Percentiles rank a stretch among this genome's conserved stretches.
Evolutionary conservation across 2,797 vertebrate genomes (phyloP).

Genomic region (Chromobotia macracanthus): DNA sequence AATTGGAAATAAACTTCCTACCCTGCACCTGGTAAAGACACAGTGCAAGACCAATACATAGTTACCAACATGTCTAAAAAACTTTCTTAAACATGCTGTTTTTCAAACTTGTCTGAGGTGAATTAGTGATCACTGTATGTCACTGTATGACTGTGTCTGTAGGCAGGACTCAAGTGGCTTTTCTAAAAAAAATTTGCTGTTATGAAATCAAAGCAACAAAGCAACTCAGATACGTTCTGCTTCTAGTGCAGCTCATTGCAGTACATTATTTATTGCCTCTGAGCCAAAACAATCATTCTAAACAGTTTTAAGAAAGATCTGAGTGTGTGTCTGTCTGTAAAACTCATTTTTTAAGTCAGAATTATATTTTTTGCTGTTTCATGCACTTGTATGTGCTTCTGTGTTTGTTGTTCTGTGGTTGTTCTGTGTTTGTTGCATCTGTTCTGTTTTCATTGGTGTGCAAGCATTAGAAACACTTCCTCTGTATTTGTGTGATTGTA

Average conservation of each 20-base stretch:
- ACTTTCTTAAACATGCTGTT: constrained; percentile 15
- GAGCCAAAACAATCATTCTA: constrained; percentile 30
- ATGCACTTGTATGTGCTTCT: no score
- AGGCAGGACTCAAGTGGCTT: constrained; percentile 43
- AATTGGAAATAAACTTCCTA: background rate
- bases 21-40: background rate
- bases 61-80: constrained; percentile 8
- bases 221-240: constrained; percentile 37
- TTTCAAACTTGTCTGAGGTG: background rate
- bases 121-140: no score
- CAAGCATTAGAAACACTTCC: background rate
- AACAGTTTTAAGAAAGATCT: constrained; percentile 21
- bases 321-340: background rate
- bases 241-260: constrained; percentile 42
- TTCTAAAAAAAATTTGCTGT: constrained; percentile 18
- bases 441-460: no score
- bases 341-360: background rate
- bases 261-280: constrained; percentile 45
- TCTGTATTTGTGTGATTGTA: background rate
- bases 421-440: no score
- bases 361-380: no score
- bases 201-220: no score
- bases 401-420: no score
- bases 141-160: background rate
- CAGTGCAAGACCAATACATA: background rate